Evolutionary conservation across 2,888 invertebrate species (phyloP).

Genomic region (Epiblema foenella): DNA sequence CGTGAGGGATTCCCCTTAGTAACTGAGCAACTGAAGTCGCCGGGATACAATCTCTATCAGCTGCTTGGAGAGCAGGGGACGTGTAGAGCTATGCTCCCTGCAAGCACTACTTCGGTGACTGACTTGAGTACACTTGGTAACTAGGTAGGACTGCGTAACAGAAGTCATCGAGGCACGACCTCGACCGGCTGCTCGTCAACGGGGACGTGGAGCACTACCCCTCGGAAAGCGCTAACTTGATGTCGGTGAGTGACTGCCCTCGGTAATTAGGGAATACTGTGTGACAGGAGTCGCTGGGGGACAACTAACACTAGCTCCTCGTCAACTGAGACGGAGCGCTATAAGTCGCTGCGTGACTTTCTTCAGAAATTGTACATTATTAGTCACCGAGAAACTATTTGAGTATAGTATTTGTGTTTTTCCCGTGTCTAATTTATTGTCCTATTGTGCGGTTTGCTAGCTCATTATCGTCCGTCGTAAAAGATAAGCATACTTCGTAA

Average conservation of each 20-base stretch:
- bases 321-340: constrained; percentile 92
- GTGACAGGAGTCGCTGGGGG: constrained; percentile 91
- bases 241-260: constrained; percentile 84
- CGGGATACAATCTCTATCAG: constrained; percentile 94
- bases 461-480: too few relatives aligned
- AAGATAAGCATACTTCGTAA: too few relatives aligned
- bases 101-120: constrained; percentile 90
- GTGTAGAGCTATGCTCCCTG: constrained; percentile 93
- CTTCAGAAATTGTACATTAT: not conserved
- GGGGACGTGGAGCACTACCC: constrained; percentile 92
- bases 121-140: not conserved
- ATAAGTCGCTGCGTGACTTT: constrained; percentile 88
- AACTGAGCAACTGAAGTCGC: constrained; percentile 75
- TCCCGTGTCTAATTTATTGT: too few relatives aligned
- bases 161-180: constrained; percentile 93
- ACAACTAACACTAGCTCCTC: constrained; percentile 93
- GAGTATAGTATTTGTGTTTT: too few relatives aligned
- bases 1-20: constrained; percentile 73
- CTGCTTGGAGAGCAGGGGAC: constrained; percentile 91
- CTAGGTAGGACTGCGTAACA: constrained; percentile 46
- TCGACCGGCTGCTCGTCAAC: constrained; percentile 92
- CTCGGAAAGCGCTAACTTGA: constrained; percentile 94
- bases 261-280: constrained; percentile 76
- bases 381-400: too few relatives aligned
- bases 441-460: too few relatives aligned